phyloP scores from a whole-genome alignment of 2,113 vertebrate genomes.

The Panurus biarmicus region DNA sequence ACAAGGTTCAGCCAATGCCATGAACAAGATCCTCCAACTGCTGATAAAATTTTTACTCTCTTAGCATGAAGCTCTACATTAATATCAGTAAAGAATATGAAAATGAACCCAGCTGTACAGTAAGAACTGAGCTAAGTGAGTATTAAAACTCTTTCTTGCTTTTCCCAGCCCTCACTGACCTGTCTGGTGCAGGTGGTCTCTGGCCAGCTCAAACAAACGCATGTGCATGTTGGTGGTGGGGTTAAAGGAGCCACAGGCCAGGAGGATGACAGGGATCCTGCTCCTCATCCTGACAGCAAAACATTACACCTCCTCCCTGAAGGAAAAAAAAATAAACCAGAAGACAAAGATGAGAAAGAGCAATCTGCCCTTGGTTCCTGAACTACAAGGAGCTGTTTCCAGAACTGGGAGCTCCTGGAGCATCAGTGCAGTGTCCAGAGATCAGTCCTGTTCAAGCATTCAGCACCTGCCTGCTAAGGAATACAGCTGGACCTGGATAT shows the following conservation, averaged over 20 bases:
- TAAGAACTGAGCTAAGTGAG: not conserved
- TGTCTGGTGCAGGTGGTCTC: conserved; percentile 87
- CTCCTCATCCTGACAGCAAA: conserved; percentile 66
- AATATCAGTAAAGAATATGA: no score
- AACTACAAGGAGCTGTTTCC: not conserved
- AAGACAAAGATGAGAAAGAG: not conserved
- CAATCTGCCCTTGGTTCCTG: not conserved
- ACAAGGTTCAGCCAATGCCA: not conserved
- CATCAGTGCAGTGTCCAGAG: not conserved
- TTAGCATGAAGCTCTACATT: no score
- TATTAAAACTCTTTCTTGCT: not conserved
- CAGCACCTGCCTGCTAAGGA: not conserved
- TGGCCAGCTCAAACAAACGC: conserved; percentile 89
- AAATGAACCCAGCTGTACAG: not conserved
- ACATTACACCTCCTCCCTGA: conserved; percentile 27
- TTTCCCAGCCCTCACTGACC: conserved; percentile 66
- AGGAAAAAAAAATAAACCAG: not conserved
- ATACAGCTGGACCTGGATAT: not conserved
- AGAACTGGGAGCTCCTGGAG: not conserved
- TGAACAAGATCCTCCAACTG: not conserved
- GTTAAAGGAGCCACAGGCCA: conserved; percentile 91
- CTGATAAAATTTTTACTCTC: not conserved
- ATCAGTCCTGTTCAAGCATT: not conserved
- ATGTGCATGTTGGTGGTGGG: conserved; percentile 93
- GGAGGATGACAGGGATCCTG: conserved; percentile 80